A percentile compares a stretch with the other conserved stretches of the same genome.
phyloP scores from a whole-genome alignment of 2,888 invertebrate genomes.

The Phyto melanocephala region DNA sequence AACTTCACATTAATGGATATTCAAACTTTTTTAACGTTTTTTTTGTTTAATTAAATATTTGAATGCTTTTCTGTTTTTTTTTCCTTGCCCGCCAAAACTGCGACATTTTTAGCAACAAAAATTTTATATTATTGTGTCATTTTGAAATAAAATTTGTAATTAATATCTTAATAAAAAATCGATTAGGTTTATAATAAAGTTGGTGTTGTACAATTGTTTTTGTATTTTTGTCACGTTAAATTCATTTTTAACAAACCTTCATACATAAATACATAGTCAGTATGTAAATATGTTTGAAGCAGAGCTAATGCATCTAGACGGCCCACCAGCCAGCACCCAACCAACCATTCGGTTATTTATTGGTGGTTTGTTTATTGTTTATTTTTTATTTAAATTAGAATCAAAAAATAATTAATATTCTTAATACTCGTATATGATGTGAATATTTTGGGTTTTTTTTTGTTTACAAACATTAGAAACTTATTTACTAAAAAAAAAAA shows the following conservation, averaged over 20 bases:
- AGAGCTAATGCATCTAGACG: too few relatives aligned
- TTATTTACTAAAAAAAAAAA: too few relatives aligned
- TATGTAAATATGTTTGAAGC: too few relatives aligned
- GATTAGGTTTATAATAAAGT: neutral
- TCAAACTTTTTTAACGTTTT: neutral
- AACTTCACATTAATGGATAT: neutral
- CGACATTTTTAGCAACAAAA: neutral
- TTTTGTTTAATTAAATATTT: neutral
- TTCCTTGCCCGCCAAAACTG: neutral
- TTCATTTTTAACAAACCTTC: neutral
- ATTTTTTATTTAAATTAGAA: neutral
- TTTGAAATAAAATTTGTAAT: slow-evolving; percentile 20
- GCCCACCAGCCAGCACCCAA: neutral
- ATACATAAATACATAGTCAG: too few relatives aligned
- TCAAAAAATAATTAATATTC: slow-evolving; percentile 17
- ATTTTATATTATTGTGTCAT: neutral
- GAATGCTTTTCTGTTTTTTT: neutral
- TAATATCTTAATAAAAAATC: slow-evolving; percentile 1
- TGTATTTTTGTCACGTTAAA: slow-evolving; percentile 27
- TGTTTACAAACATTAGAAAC: neutral
- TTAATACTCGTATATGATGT: neutral
- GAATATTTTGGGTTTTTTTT: neutral
- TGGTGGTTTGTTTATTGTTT: neutral
- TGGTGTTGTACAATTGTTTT: neutral
- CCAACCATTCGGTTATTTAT: neutral